Conservation (phyloP, 2,113 vertebrate species). For the Microcebus tavaratra region DNA sequence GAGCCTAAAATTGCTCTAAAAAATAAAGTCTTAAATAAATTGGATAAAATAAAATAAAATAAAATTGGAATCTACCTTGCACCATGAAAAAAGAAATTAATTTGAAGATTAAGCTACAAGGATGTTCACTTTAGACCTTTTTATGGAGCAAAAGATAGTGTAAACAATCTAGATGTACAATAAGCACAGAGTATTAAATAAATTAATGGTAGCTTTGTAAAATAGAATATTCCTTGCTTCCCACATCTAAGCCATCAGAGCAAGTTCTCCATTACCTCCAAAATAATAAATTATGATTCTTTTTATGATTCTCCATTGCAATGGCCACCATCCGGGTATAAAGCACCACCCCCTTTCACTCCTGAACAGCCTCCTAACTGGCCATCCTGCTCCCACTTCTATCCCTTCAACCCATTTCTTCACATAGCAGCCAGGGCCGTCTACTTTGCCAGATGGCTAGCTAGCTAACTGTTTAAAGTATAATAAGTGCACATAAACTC, state of each 20-base stretch:
- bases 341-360: neutral
- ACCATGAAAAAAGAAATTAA: neutral
- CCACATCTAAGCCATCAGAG: constrained; percentile 39
- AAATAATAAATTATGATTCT: neutral
- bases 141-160: constrained; percentile 32
- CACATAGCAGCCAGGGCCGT: neutral
- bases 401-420: neutral
- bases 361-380: neutral
- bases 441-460: neutral
- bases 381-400: neutral
- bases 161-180: constrained; percentile 34
- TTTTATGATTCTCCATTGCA: neutral
- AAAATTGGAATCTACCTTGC: neutral
- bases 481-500: neutral
- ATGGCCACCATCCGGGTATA: neutral
- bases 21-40: neutral
- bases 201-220: constrained; percentile 23
- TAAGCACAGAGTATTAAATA: constrained; percentile 59
- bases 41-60: neutral
- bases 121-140: constrained; percentile 54
- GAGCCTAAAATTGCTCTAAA: neutral
- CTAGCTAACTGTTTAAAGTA: neutral
- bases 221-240: constrained; percentile 57
- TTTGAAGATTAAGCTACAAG: constrained; percentile 52
- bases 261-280: neutral